Evolutionary conservation across 1,140 invertebrate species (phyloP), one percentile per base, ranked within the genome.

Genomic region (Aphis craccivora): DNA sequence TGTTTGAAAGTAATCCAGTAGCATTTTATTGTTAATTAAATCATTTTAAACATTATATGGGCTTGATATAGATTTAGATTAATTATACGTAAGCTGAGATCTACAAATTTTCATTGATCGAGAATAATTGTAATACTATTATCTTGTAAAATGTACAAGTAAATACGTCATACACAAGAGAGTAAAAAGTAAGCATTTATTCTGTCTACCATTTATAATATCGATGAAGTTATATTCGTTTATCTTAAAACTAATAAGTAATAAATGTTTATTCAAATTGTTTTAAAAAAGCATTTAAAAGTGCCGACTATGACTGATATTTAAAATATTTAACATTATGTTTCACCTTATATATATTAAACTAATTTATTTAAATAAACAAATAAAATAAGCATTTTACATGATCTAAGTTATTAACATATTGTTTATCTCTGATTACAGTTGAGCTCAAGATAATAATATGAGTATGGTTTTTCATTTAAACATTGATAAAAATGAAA

Each of bases 191-290:
- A n/a, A 76, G 23, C 60, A 76, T 76, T 76, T 76, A 76, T 84
- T 84, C 9, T 8, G 20, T 84, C 9, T 84, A 76, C 30, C 3
- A 30, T 43, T 40, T 40, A 84, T 84, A 84, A 40, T 43, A 84
- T 84, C 37, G 35, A 43, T 84, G 23, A 84, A 84, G 8, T 84
- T 40, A 37, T 84, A 84, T 84, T 43, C 30, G 30, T n/a, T 51
- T n/a, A 14, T 76, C n/a, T 76, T 76, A 76, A n/a, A 76, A 76
- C 35, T 83, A 83, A 83, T 83, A 83, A 37, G 83, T 84, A 40
- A 84, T 43, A 43, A 43, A 86, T 30, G 11, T 86, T 86, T 43
- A 25, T 86, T 45, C 23, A 43, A 86, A 86, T 25, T 11, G 0
- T 45, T 86, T 86, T 1, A 11, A 45, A 86, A 23, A 45, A 86